A percentile compares a stretch with the other conserved stretches of the same genome.
phyloP scores from a whole-genome alignment of 2,113 vertebrate species.

The Mus pahari region DNA sequence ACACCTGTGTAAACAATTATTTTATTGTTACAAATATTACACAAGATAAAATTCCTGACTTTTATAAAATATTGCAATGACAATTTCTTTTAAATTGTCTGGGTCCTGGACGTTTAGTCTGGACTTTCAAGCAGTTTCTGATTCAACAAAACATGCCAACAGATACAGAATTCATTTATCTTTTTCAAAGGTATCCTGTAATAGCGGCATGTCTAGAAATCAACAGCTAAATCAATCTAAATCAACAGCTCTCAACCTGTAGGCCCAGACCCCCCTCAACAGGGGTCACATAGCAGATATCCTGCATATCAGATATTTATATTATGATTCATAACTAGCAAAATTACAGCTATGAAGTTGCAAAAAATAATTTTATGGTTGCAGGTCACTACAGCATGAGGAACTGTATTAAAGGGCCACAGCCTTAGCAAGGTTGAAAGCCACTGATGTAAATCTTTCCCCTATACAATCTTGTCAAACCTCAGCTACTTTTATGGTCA shows the following conservation, averaged over 20 bases:
- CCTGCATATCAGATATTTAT: background rate
- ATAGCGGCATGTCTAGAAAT: background rate
- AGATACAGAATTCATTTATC: background rate
- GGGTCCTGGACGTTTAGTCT: background rate
- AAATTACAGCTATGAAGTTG: background rate
- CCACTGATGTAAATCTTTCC: background rate
- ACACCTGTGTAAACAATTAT: background rate
- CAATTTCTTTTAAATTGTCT: background rate
- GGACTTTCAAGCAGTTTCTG: constrained; percentile 7
- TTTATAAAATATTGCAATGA: constrained; percentile 10
- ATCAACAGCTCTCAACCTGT: background rate
- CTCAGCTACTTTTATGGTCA: background rate
- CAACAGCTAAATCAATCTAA: background rate
- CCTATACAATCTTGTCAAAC: background rate
- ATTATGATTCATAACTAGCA: background rate
- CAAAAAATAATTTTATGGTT: background rate
- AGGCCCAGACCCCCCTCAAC: background rate
- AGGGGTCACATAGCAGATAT: background rate
- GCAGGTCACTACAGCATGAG: background rate
- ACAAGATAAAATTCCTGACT: background rate
- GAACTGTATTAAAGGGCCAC: background rate
- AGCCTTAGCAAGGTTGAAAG: background rate
- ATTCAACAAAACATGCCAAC: background rate
- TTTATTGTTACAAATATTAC: background rate
- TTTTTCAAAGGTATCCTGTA: constrained; percentile 4